Conservation (phyloP, 1,140 invertebrate species). For the Caligus rogercresseyi region DNA sequence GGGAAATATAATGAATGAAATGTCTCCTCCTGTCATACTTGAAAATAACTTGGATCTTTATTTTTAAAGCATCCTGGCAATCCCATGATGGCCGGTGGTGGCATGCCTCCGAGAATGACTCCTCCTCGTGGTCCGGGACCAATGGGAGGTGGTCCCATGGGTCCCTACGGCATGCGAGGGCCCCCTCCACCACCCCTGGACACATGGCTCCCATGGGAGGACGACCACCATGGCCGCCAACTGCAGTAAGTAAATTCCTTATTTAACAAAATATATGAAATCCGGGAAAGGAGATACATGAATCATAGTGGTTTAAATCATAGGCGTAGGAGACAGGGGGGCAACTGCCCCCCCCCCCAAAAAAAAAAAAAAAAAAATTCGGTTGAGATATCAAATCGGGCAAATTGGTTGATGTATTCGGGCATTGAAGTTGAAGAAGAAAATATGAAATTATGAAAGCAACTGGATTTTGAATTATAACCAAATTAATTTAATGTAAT, state of each 20-base stretch:
- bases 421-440: too few relatives aligned
- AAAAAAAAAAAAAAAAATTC: too few relatives aligned
- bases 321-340: too few relatives aligned
- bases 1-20: not conserved
- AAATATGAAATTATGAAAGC: too few relatives aligned
- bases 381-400: too few relatives aligned
- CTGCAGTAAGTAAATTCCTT: not conserved
- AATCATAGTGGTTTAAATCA: too few relatives aligned
- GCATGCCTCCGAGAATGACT: slow-evolving; percentile 17
- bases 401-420: too few relatives aligned
- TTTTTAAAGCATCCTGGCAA: slow-evolving; percentile 1
- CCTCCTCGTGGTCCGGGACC: slow-evolving; percentile 16
- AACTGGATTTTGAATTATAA: too few relatives aligned
- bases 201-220: slow-evolving; percentile 17
- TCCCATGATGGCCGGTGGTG: not conserved
- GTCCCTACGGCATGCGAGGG: slow-evolving; percentile 3
- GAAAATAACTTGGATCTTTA: not conserved
- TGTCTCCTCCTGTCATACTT: not conserved
- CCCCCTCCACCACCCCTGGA: slow-evolving; percentile 9
- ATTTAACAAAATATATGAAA: too few relatives aligned
- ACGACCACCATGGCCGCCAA: slow-evolving; percentile 14
- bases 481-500: too few relatives aligned
- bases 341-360: too few relatives aligned
- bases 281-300: too few relatives aligned
- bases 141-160: slow-evolving; percentile 5